Conservation (phyloP, 2,797 vertebrate species). For the Pangasius mekongensis region DNA sequence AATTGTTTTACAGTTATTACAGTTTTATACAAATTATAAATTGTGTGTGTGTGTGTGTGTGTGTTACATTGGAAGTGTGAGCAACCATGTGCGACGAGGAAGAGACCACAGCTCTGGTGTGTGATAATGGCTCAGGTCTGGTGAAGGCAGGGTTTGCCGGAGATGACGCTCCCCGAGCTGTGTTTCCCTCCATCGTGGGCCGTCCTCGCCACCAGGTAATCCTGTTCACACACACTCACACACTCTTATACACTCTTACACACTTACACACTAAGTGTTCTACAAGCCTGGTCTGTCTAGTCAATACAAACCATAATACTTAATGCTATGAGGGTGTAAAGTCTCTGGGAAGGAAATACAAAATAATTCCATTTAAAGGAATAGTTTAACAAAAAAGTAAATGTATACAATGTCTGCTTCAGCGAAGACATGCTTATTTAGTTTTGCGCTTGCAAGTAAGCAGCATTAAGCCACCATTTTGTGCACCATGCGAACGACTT, state of each 20-base stretch:
- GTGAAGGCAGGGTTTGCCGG: slow-evolving; percentile 88
- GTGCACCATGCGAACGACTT: neutral
- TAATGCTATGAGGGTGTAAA: neutral
- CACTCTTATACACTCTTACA: neutral
- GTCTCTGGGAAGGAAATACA: neutral
- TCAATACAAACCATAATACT: neutral
- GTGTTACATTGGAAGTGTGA: slow-evolving; percentile 44
- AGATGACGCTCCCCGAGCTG: slow-evolving; percentile 84
- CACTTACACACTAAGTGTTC: neutral
- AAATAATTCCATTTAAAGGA: neutral
- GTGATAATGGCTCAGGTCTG: slow-evolving; percentile 86
- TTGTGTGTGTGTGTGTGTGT: slow-evolving; percentile 18
- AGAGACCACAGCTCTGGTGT: slow-evolving; percentile 83
- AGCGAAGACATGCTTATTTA: neutral
- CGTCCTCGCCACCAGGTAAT: slow-evolving; percentile 85
- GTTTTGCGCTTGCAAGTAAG: neutral
- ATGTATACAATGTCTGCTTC: neutral
- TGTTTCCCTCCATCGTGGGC: slow-evolving; percentile 66
- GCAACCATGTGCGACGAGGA: slow-evolving; percentile 85
- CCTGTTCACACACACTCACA: neutral
- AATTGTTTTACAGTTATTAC: neutral
- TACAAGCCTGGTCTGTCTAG: neutral
- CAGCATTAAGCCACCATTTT: neutral
- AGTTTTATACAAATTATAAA: neutral
- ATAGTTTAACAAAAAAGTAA: neutral